Evolutionary conservation across 2,888 invertebrate genomes (phyloP).

Genomic region (Stegana nigrithorax): DNA sequence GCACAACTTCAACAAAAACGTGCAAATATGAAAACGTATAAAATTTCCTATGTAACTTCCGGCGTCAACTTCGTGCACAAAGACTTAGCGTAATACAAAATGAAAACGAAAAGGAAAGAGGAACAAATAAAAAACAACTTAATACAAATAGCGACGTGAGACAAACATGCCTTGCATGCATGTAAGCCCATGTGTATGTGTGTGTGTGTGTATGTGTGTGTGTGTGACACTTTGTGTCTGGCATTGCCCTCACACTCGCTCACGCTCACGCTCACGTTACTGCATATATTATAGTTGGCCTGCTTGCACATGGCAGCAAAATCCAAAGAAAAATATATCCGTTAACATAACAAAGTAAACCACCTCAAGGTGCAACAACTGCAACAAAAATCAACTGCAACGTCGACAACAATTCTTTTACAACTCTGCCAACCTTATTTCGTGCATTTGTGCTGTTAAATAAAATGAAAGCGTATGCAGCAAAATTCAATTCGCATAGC

Average conservation of each 20-base stretch:
- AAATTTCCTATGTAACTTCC: constrained; percentile 60
- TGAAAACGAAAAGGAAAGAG: background rate
- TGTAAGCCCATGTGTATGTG: background rate
- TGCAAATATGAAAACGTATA: constrained; percentile 61
- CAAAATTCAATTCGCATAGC: constrained; percentile 11
- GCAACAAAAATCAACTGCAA: no score
- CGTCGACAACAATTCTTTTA: constrained; percentile 10
- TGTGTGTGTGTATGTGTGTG: constrained; percentile 20
- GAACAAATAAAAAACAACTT: background rate
- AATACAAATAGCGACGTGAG: background rate
- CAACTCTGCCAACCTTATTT: constrained; percentile 33
- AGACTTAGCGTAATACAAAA: background rate
- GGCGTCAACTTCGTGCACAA: constrained; percentile 36
- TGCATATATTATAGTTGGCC: no score
- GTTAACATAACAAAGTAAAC: constrained; percentile 59
- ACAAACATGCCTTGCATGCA: background rate
- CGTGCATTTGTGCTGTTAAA: background rate
- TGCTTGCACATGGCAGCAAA: constrained; percentile 20
- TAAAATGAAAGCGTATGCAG: constrained; percentile 5
- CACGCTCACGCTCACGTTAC: background rate
- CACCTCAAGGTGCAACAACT: constrained; percentile 52
- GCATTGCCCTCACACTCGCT: background rate
- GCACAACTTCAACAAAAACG: constrained; percentile 25
- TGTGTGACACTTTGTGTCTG: constrained; percentile 41
- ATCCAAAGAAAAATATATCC: constrained; percentile 57